Conservation (phyloP, 2,113 vertebrate genomes). For the Crotalus helleri region DNA sequence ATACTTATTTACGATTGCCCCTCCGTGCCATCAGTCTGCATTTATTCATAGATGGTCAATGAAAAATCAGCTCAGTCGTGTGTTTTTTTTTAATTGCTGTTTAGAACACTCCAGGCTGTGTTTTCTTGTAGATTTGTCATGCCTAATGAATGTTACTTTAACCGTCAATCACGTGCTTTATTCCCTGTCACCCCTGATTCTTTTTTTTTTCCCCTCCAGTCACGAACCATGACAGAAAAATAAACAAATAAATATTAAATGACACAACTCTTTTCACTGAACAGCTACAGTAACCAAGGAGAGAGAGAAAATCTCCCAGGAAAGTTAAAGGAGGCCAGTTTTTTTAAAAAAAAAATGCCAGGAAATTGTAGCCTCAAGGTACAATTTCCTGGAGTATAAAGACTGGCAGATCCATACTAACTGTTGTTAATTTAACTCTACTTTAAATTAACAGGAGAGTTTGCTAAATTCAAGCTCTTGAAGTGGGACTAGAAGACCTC, state of each 20-base stretch:
- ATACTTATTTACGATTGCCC: slow-evolving; percentile 77
- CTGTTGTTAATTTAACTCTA: slow-evolving; percentile 87
- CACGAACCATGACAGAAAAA: slow-evolving; percentile 87
- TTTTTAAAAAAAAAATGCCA: slow-evolving; percentile 68
- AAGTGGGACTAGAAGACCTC: slow-evolving; percentile 49
- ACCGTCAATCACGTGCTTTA: slow-evolving; percentile 78
- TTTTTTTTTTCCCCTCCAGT: slow-evolving; percentile 75
- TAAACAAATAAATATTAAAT: slow-evolving; percentile 90
- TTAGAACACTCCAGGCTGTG: slow-evolving; percentile 84
- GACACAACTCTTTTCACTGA: slow-evolving; percentile 85
- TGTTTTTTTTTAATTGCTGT: slow-evolving; percentile 59
- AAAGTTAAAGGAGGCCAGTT: slow-evolving; percentile 77
- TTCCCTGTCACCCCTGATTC: slow-evolving; percentile 79
- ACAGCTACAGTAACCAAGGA: slow-evolving; percentile 68
- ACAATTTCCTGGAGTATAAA: slow-evolving; percentile 84
- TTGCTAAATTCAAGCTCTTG: slow-evolving; percentile 73
- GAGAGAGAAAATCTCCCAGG: slow-evolving; percentile 66
- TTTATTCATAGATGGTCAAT: slow-evolving; percentile 81
- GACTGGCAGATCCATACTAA: slow-evolving; percentile 85
- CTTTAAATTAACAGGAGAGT: slow-evolving; percentile 84
- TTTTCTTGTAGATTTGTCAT: slow-evolving; percentile 84
- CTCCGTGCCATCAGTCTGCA: slow-evolving; percentile 71
- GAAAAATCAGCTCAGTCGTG: slow-evolving; percentile 70
- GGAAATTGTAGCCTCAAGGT: slow-evolving; percentile 82
- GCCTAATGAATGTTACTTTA: slow-evolving; percentile 81